These are phyloP conservation scores for Microctenopoma steveboyesi DNA, from an alignment of 2,797 vertebrate species.

Conservation along the genomic window DNA sequence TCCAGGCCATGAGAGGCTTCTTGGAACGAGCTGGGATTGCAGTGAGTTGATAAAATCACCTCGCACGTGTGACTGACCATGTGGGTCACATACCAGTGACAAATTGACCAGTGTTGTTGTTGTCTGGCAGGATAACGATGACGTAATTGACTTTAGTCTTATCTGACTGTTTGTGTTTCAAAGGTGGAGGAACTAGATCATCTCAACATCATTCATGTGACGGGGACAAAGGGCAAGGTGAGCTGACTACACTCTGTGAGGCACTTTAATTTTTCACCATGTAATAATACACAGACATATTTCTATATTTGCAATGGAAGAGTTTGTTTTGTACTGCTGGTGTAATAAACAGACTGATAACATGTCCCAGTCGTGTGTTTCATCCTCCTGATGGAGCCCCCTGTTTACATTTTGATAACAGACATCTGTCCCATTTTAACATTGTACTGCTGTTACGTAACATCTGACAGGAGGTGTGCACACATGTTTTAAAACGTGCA, in stretches of 20 bases:
- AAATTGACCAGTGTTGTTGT: background rate
- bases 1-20: conserved; percentile 89
- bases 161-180: conserved; percentile 28
- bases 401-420: background rate
- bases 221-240: conserved; percentile 98
- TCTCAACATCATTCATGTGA: conserved; percentile 95
- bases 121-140: background rate
- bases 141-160: background rate
- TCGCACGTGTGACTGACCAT: background rate
- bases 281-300: too few relatives aligned
- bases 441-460: background rate
- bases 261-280: too few relatives aligned
- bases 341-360: too few relatives aligned
- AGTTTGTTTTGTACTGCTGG: too few relatives aligned
- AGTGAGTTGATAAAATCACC: conserved; percentile 69
- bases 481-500: background rate
- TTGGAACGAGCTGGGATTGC: conserved; percentile 87
- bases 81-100: background rate
- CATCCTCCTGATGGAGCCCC: background rate
- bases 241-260: conserved; percentile 27
- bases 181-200: conserved; percentile 92
- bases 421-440: background rate
- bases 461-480: background rate
- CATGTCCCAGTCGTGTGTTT: background rate
- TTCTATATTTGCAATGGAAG: too few relatives aligned